These are phyloP conservation scores for Gadus macrocephalus DNA, from an alignment of 2,113 vertebrate genomes.

Conservation along the genomic window DNA sequence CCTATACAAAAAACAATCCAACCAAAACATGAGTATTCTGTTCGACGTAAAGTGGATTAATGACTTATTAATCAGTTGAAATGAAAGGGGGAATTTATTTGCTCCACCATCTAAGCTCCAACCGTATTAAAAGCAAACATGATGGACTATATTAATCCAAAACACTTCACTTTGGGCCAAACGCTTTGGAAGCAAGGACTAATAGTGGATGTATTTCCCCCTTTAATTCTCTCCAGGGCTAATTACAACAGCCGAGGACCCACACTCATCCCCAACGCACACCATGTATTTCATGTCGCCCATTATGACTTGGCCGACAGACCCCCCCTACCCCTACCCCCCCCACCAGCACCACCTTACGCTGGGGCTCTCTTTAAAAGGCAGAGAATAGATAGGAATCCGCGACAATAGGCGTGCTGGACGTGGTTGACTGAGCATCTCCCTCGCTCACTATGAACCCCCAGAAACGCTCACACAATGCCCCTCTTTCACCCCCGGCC, in stretches of 20 bases:
- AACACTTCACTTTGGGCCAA: too few species aligned
- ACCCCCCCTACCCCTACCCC: conserved; percentile 20
- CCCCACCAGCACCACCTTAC: conserved; percentile 50
- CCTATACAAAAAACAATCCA: too few species aligned
- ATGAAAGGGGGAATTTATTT: too few species aligned
- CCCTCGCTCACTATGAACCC: conserved; percentile 72
- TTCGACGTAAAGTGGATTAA: too few species aligned
- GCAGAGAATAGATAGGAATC: conserved; percentile 77
- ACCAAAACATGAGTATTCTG: too few species aligned
- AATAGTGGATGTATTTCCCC: background rate
- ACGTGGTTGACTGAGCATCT: conserved; percentile 82
- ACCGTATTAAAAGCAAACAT: too few species aligned
- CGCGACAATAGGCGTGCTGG: conserved; percentile 77
- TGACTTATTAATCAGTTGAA: too few species aligned
- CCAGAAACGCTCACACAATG: conserved; percentile 77
- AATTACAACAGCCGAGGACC: conserved; percentile 53
- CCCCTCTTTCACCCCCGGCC: conserved; percentile 72
- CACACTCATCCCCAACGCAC: conserved; percentile 37
- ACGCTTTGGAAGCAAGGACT: too few species aligned
- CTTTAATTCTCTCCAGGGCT: conserved; percentile 57
- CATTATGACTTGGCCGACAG: conserved; percentile 47
- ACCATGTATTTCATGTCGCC: conserved; percentile 60
- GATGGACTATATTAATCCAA: too few species aligned
- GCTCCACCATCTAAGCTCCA: too few species aligned
- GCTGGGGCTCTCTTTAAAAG: conserved; percentile 79